Base-by-base conservation (phyloP, 2,888 invertebrate genomes). In the Xestia c-nigrum region DNA sequence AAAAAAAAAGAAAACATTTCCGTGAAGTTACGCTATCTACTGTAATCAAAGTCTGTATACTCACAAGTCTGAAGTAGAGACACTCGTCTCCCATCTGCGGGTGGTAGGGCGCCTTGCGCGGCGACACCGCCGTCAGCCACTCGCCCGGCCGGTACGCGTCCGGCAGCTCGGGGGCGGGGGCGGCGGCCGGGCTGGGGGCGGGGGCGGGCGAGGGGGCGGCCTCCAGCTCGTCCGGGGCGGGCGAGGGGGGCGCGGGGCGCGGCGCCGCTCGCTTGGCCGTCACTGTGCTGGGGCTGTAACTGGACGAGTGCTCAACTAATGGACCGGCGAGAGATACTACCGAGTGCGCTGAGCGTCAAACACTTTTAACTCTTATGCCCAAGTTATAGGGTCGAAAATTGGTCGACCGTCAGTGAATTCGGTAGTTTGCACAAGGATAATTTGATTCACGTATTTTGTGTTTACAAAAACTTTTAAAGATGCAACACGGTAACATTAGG, bases 71-170 rank as follows among this genome's bases (percentile, higher is more conserved):
- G 86, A 98, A 98, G 95, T 99, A 99, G 40, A 98, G 97, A 38
- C 99, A 97, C 93, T 99, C 98, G 94, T 99, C 99, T 0, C 96
- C 96, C 95, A 99, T 99, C 97, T 99, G 99, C 10, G 99, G 99
- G 93, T 99, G 99, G 95, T 99, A 99, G 2, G 99, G 99, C 67
- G 99, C 98, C 95, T 99, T 99, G 66, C 98, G 97, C 0, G 99
- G 99, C 87, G 98, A 97, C 52, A 98, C 98, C 91, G 99, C 98
- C 0, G 99, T 98, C 75, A 99, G 97, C 99, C 99, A 99, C 93
- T 99, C 99, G 55, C 99, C 98, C 38, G 99, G 99, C 72, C 98
- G 97, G 95, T 97, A 99, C 81, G 97, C 95, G 93, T 98, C 98
- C 21, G 98, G 98, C 87, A 98, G 97, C 94, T 98, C 97, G 24